phyloP scores from a whole-genome alignment of 2,888 invertebrate species.

The Drosophila paranaensis region DNA sequence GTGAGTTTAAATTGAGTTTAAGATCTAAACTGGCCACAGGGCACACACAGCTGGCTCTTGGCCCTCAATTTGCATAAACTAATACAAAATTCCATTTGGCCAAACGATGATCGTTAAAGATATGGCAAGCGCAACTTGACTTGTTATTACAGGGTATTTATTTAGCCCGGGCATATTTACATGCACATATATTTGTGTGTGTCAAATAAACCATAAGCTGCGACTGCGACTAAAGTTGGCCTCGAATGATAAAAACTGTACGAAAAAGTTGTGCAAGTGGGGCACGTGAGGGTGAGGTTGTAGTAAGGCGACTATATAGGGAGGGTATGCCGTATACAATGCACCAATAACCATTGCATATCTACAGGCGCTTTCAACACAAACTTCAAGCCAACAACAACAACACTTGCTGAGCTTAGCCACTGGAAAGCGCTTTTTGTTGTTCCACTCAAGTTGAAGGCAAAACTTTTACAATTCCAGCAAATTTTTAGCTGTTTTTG shows the following conservation, averaged over 20 bases:
- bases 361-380: slow-evolving; percentile 1
- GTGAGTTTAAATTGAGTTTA: slow-evolving; percentile 21
- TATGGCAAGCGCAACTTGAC: slow-evolving; percentile 49
- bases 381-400: slow-evolving; percentile 20
- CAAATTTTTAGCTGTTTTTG: background rate
- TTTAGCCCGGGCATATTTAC: background rate
- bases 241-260: slow-evolving; percentile 21
- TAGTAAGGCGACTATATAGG: slow-evolving; percentile 4
- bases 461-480: slow-evolving; percentile 14
- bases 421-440: slow-evolving; percentile 16
- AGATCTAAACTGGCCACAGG: slow-evolving; percentile 19
- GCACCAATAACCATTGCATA: slow-evolving; percentile 12
- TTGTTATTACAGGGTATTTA: slow-evolving; percentile 20
- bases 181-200: background rate
- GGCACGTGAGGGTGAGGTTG: background rate
- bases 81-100: slow-evolving; percentile 56
- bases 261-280: slow-evolving; percentile 16
- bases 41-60: slow-evolving; percentile 25
- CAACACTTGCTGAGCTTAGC: slow-evolving; percentile 2
- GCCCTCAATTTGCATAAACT: slow-evolving; percentile 52
- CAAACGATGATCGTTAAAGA: slow-evolving; percentile 61
- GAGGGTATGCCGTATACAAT: background rate
- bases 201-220: slow-evolving; percentile 35
- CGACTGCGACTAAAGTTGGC: slow-evolving; percentile 38
- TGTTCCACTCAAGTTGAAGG: slow-evolving; percentile 4